Base-by-base conservation (phyloP, 2,888 invertebrate species). In the Teinopalpus imperialis region DNA sequence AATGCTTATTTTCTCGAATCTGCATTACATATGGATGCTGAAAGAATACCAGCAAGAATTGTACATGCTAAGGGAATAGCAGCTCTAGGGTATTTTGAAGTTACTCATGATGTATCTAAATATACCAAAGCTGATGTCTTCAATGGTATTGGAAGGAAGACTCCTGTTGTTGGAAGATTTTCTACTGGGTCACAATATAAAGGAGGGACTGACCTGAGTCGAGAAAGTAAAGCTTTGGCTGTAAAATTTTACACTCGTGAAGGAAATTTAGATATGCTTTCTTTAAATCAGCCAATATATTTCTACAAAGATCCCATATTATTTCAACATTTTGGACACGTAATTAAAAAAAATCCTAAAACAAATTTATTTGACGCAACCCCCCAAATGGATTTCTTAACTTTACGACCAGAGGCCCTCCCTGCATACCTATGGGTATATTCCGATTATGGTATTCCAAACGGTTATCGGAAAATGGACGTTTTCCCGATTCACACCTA, bases 11-110 rank as follows among this genome's bases (percentile, higher is more conserved):
- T 64, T 31, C n/a, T 61, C 9, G 68, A 67, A 32, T 26, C 48
- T 35, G 7, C 93, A 56, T 82, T 92, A 0, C 93, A 96, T 67
- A 94, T 96, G 61, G 91, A 92, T 67, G 89, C 94, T 13, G 97
- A 98, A 74, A 91, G 97, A 48, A 97, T 98, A 61, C 97, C 98
- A 0, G 97, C 97, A 70, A 90, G 98, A 56, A 94, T 97, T 0
- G 97, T 96, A 1, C 97, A 97, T 71, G 97, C 98, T 0, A 98
- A 98, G 81, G 98, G 97, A 48, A 94, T 94, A 24, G 97, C 94
- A n/a, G 95, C 95, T 1, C 94, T 94, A 67, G 95, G 94, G 1
- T 94, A 94, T 62, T 95, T 96, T 57, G 94, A 95, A 76, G 93
- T 95, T 1, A 95, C 95, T 0, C 91, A 95, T 58, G 95, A 96